Percentiles rank a stretch among this genome's conserved stretches.
phyloP scores from a whole-genome alignment of 2,113 vertebrate genomes.

The Zosterops borbonicus region DNA sequence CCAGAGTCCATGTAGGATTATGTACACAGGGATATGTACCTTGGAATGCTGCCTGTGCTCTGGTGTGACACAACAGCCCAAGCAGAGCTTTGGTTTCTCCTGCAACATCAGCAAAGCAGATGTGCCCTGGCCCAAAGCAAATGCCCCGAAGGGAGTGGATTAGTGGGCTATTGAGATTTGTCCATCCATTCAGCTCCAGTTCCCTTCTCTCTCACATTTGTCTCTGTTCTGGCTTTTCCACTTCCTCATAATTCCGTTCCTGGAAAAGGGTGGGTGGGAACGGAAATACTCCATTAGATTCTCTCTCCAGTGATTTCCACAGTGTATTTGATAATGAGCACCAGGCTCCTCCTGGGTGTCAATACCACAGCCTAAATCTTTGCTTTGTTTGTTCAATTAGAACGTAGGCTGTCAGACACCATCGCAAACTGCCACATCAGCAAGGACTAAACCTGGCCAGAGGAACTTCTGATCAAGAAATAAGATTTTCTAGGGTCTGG shows the following conservation, averaged over 20 bases:
- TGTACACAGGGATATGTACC: accelerated
- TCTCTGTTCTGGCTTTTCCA: not conserved
- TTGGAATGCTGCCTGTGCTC: not conserved
- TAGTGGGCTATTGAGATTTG: not conserved
- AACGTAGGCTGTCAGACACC: not conserved
- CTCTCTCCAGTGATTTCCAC: not conserved
- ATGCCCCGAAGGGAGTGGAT: not conserved
- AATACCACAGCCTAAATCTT: not conserved
- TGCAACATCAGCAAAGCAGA: not conserved
- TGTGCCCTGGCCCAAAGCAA: not conserved
- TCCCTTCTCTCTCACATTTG: not conserved
- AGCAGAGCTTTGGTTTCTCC: not conserved
- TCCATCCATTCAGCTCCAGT: not conserved
- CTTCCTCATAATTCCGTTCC: not conserved
- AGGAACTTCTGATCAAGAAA: not conserved
- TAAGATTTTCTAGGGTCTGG: not conserved
- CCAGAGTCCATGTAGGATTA: not conserved
- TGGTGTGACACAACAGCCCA: not conserved
- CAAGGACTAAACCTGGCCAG: not conserved
- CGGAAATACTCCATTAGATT: not conserved
- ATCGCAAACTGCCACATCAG: accelerated
- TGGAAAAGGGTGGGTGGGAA: not conserved
- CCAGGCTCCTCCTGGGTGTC: not conserved
- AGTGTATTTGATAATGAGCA: accelerated
- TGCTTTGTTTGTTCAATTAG: not conserved